These are phyloP conservation scores for Garrulus glandarius DNA, from an alignment of 2,797 vertebrate species.

Conservation along the genomic window DNA sequence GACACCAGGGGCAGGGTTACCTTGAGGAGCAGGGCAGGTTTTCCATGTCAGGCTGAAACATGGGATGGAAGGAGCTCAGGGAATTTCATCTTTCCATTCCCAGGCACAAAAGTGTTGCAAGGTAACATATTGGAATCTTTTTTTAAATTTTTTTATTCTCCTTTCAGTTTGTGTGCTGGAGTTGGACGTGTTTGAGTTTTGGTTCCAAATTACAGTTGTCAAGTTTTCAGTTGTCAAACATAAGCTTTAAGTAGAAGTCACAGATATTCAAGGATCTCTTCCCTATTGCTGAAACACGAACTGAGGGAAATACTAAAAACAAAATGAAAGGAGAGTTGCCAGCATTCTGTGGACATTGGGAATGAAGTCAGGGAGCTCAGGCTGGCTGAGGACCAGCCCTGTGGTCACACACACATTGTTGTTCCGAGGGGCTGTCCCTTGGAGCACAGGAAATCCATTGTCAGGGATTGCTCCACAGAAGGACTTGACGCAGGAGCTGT, in stretches of 20 bases:
- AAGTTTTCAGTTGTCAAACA: slow-evolving; percentile 14
- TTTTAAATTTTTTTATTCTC: background rate
- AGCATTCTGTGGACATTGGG: slow-evolving; percentile 30
- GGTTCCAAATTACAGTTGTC: background rate
- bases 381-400: slow-evolving; percentile 57
- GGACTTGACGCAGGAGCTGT: background rate
- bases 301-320: background rate
- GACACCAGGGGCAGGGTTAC: background rate
- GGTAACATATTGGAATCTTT: background rate
- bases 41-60: background rate
- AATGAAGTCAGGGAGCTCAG: slow-evolving; percentile 47
- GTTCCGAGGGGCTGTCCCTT: background rate
- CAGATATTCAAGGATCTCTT: slow-evolving; percentile 23
- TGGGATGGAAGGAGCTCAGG: background rate
- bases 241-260: slow-evolving; percentile 44
- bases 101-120: background rate
- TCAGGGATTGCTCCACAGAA: background rate
- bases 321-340: slow-evolving; percentile 21
- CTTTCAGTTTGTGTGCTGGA: background rate
- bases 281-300: slow-evolving; percentile 32
- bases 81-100: background rate
- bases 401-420: slow-evolving; percentile 37
- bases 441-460: slow-evolving; percentile 45
- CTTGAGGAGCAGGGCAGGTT: background rate
- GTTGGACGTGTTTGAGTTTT: background rate